Percentiles rank a stretch among this genome's conserved stretches.
Conservation (phyloP, 2,888 invertebrate species). For the Scaptomyza cyrtandrae region DNA sequence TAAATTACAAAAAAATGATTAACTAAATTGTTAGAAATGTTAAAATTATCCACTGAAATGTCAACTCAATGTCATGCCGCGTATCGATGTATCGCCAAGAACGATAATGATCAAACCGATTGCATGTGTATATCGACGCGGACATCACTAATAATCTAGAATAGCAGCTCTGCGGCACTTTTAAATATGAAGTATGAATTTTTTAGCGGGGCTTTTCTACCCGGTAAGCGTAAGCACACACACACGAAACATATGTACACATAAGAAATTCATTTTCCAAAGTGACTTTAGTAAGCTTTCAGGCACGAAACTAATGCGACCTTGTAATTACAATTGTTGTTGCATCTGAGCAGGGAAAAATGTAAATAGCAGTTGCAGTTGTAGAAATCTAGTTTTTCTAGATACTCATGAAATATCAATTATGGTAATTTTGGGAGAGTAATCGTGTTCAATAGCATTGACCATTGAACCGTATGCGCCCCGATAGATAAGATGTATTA, state of each 20-base stretch:
- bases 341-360: constrained; percentile 2
- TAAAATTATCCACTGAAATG: constrained; percentile 71
- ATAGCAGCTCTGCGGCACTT: constrained; percentile 5
- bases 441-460: constrained; percentile 20
- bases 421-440: constrained; percentile 19
- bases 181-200: neutral
- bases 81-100: constrained; percentile 43
- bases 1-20: constrained; percentile 49
- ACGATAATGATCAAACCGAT: constrained; percentile 33
- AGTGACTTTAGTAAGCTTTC: neutral
- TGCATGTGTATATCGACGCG: constrained; percentile 3
- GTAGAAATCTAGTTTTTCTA: constrained; percentile 23
- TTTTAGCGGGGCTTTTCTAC: constrained; percentile 15
- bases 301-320: neutral
- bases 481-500: constrained; percentile 29
- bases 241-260: neutral
- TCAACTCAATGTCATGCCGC: constrained; percentile 83
- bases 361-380: neutral
- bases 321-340: neutral
- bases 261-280: neutral
- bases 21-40: constrained; percentile 56
- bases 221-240: neutral
- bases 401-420: constrained; percentile 11
- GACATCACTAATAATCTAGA: neutral
- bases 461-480: constrained; percentile 19